Percentiles rank a stretch among this genome's conserved stretches.
Conservation (phyloP, 2,888 invertebrate genomes). For the Apotomis betuletana region DNA sequence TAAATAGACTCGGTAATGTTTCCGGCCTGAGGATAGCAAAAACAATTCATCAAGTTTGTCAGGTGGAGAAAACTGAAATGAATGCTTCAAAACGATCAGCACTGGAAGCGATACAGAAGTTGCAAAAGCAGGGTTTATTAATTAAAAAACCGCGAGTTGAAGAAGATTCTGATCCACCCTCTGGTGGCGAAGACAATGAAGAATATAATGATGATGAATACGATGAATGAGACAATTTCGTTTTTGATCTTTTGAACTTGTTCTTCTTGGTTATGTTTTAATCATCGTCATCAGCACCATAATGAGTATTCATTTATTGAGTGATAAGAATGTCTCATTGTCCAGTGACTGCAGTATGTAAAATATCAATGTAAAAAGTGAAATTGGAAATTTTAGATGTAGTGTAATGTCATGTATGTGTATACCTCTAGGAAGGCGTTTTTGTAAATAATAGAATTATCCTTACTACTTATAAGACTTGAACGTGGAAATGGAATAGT, state of each 20-base stretch:
- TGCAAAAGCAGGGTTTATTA: conserved; percentile 74
- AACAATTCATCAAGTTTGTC: conserved; percentile 65
- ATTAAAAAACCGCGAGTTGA: conserved; percentile 74
- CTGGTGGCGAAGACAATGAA: conserved; percentile 55
- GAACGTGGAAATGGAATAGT: neutral
- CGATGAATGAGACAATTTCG: conserved; percentile 16
- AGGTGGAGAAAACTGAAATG: conserved; percentile 63
- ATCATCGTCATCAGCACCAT: no score
- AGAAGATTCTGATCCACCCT: conserved; percentile 58
- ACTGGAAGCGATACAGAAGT: conserved; percentile 73
- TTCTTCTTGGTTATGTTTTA: neutral
- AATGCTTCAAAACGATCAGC: conserved; percentile 64
- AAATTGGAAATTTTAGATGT: neutral
- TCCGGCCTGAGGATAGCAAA: conserved; percentile 68
- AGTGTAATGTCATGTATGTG: neutral
- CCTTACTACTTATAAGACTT: conserved; percentile 8
- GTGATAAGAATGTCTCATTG: neutral
- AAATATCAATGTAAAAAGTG: neutral
- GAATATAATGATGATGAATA: conserved; percentile 44
- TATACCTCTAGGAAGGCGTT: conserved; percentile 6
- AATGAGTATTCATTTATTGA: neutral
- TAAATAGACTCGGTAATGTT: conserved; percentile 64
- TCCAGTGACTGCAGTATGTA: neutral
- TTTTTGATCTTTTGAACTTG: neutral
- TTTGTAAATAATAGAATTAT: conserved; percentile 20